A percentile compares a stretch with the other conserved stretches of the same genome.
Conservation (phyloP, 2,113 vertebrate species). For the Cheilinus undulatus region DNA sequence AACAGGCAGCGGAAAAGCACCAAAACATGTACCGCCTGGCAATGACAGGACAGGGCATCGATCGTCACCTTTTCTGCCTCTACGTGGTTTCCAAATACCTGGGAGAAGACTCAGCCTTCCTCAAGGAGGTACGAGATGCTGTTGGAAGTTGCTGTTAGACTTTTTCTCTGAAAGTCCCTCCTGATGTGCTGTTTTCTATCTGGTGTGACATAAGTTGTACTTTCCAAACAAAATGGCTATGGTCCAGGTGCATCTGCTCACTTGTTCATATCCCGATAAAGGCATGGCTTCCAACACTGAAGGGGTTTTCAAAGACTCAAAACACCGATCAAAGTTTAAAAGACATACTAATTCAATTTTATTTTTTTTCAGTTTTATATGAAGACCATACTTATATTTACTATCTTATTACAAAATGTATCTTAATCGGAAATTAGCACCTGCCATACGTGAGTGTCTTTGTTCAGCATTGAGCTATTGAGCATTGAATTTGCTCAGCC, state of each 20-base stretch:
- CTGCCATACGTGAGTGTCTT: too few species aligned
- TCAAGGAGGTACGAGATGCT: slow-evolving; percentile 88
- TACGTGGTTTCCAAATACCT: slow-evolving; percentile 98
- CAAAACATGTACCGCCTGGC: slow-evolving; percentile 91
- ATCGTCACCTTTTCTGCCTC: slow-evolving; percentile 98
- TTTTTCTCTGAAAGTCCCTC: not conserved
- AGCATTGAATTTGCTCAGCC: too few species aligned
- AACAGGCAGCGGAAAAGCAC: slow-evolving; percentile 87
- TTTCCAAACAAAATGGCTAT: not conserved
- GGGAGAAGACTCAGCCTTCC: slow-evolving; percentile 93
- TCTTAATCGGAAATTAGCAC: too few species aligned
- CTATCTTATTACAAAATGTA: too few species aligned
- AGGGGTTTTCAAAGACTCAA: not conserved
- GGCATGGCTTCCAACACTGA: too few species aligned
- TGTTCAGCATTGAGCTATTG: too few species aligned
- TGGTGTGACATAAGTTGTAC: not conserved
- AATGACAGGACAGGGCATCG: slow-evolving; percentile 94
- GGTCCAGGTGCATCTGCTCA: not conserved
- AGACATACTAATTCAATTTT: not conserved
- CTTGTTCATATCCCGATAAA: not conserved
- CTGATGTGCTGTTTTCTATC: not conserved
- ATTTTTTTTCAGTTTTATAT: not conserved
- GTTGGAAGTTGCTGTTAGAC: not conserved
- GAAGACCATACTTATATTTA: too few species aligned
- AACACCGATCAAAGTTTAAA: not conserved